A percentile compares a stretch with the other conserved stretches of the same genome.
These are phyloP conservation scores for Epinephelus coioides DNA, from an alignment of 2,797 vertebrate genomes.

Conservation along the genomic window DNA sequence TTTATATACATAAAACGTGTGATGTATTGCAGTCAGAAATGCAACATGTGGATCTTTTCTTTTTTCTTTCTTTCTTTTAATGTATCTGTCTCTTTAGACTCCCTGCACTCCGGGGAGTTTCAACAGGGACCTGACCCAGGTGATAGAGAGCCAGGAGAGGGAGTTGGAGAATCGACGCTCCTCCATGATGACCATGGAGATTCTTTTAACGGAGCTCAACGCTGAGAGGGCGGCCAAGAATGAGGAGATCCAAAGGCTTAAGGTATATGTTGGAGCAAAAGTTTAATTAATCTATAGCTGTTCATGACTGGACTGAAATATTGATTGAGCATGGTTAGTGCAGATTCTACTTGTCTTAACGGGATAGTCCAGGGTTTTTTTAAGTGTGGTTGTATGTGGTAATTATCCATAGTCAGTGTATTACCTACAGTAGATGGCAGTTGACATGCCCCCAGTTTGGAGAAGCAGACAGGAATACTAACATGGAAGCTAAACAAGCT, in stretches of 20 bases:
- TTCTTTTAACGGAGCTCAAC: constrained; percentile 91
- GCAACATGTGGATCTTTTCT: background rate
- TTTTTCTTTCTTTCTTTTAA: background rate
- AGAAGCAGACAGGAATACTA: no score
- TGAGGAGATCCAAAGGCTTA: constrained; percentile 93
- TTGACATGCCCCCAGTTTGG: no score
- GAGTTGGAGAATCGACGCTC: constrained; percentile 91
- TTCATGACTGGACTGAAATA: background rate
- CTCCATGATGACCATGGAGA: constrained; percentile 91
- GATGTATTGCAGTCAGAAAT: background rate
- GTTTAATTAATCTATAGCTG: background rate
- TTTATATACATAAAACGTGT: background rate
- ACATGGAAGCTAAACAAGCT: no score
- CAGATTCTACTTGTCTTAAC: background rate
- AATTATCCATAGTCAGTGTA: no score
- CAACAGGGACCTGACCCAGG: constrained; percentile 86
- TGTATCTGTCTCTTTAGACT: constrained; percentile 75
- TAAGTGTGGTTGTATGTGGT: no score
- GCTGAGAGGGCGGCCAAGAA: constrained; percentile 92
- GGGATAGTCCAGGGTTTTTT: no score
- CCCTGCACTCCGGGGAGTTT: constrained; percentile 90
- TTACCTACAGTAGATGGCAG: no score
- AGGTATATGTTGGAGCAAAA: constrained; percentile 79
- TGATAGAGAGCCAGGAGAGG: constrained; percentile 90
- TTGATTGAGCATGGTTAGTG: background rate